phyloP scores from a whole-genome alignment of 2,888 invertebrate genomes.

The Elysia crispata region DNA sequence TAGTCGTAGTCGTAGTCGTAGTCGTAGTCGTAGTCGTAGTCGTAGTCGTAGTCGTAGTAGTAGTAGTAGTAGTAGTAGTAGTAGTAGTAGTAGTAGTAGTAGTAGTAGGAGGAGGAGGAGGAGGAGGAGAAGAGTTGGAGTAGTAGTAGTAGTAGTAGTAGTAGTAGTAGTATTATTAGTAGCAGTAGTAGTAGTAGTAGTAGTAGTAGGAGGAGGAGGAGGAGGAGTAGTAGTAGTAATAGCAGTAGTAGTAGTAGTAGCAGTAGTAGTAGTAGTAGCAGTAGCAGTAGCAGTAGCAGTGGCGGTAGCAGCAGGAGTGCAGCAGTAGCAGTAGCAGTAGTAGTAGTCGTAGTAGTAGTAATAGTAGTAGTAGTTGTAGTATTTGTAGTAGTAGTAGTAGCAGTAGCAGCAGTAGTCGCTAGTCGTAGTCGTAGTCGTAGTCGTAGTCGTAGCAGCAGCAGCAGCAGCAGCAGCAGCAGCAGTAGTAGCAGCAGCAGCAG shows the following conservation, averaged over 20 bases:
- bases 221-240: constrained; percentile 6
- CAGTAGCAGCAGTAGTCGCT: constrained; percentile 11
- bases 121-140: no score
- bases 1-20: constrained; percentile 6
- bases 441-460: constrained; percentile 14
- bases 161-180: constrained; percentile 9
- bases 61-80: no score
- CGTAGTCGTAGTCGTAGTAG: no score
- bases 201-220: constrained; percentile 12
- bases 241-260: constrained; percentile 19
- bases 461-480: constrained; percentile 2
- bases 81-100: no score
- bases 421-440: constrained; percentile 4
- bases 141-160: no score
- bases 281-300: constrained; percentile 22
- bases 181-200: constrained; percentile 21
- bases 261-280: constrained; percentile 35
- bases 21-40: background rate
- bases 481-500: constrained; percentile 31
- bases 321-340: constrained; percentile 25
- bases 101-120: background rate
- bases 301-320: no score
- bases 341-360: no score
- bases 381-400: constrained; percentile 29
- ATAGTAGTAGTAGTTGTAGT: no score